phyloP scores from a whole-genome alignment of 2,888 invertebrate species.

The Hydriomena furcata region DNA sequence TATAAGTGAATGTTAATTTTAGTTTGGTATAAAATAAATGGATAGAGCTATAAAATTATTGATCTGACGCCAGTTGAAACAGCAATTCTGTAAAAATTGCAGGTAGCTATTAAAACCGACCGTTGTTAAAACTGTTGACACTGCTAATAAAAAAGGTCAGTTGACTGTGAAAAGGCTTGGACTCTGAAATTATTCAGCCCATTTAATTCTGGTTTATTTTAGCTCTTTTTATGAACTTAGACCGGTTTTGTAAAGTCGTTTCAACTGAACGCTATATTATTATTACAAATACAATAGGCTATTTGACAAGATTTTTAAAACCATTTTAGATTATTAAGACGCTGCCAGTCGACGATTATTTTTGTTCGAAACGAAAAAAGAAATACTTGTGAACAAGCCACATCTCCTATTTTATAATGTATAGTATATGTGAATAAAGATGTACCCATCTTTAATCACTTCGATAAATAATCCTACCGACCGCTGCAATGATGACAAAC shows the following conservation, averaged over 20 bases:
- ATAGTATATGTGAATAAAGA: too few species aligned
- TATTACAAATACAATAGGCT: conserved; percentile 11
- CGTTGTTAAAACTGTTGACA: conserved; percentile 48
- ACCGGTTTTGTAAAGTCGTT: conserved; percentile 34
- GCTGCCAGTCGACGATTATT: too few species aligned
- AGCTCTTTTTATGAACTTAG: conserved; percentile 42
- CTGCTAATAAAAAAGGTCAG: conserved; percentile 48
- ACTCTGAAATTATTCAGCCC: conserved; percentile 37
- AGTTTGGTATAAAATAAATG: too few species aligned
- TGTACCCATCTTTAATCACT: too few species aligned
- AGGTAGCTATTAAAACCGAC: conserved; percentile 37
- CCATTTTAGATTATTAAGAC: too few species aligned
- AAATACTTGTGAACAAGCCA: too few species aligned
- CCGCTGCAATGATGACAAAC: too few species aligned
- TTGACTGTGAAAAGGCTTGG: conserved; percentile 35
- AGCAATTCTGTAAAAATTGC: conserved; percentile 35
- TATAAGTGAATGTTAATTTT: too few species aligned
- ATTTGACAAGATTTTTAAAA: too few species aligned
- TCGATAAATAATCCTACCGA: too few species aligned
- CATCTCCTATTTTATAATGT: too few species aligned
- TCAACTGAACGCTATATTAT: conserved; percentile 30
- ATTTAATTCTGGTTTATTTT: conserved; percentile 40
- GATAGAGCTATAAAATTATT: neutral
- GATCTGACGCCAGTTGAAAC: neutral
- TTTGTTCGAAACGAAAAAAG: too few species aligned